Conservation (phyloP, 2,888 invertebrate species). For the Lissonota sp. region DNA sequence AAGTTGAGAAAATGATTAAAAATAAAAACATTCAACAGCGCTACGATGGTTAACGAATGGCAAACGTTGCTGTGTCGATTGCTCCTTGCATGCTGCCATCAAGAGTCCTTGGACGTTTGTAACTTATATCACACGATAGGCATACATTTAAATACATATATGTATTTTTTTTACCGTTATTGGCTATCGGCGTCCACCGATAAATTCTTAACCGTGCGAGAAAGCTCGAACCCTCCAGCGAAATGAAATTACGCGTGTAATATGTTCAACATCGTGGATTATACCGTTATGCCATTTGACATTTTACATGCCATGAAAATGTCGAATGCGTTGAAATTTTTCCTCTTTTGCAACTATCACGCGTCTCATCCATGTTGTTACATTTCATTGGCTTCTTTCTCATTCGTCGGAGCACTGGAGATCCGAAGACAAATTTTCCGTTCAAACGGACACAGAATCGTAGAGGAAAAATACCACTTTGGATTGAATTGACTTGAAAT, state of each 20-base stretch:
- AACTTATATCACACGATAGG: neutral
- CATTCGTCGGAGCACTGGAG: no score
- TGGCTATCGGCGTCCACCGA: constrained; percentile 38
- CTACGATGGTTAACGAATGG: neutral
- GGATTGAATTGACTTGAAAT: no score
- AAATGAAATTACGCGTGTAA: constrained; percentile 33
- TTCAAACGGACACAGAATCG: no score
- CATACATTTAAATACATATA: constrained; percentile 5
- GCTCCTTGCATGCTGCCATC: neutral
- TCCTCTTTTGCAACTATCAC: no score
- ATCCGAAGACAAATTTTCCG: no score
- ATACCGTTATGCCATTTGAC: no score
- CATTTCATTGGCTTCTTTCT: no score
- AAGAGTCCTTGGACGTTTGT: constrained; percentile 48
- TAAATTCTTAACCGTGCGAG: constrained; percentile 39
- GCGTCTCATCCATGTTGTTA: no score
- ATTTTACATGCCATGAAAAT: no score
- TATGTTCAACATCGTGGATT: neutral
- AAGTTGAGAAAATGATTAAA: constrained; percentile 6
- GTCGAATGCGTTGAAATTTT: no score
- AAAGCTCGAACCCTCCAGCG: constrained; percentile 24
- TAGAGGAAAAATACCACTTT: no score
- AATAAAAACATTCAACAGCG: constrained; percentile 1
- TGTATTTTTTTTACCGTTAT: constrained; percentile 38
- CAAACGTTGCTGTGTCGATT: neutral